Evolutionary conservation across 2,797 vertebrate species (phyloP), one percentile per base, ranked within the genome.

Genomic region (Neosilurus hyrtlii): DNA sequence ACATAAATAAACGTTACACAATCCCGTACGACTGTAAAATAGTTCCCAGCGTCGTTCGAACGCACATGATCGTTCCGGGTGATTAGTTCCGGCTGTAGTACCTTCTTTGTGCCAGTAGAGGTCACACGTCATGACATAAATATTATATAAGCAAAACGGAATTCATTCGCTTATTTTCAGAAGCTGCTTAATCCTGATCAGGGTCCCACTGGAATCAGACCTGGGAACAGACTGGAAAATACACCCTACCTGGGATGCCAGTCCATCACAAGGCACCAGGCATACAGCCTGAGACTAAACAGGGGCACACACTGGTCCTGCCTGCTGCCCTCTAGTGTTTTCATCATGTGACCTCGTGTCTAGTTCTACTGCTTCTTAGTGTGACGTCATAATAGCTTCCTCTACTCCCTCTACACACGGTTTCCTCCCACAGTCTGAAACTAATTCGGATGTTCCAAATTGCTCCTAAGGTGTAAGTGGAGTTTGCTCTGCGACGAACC

Each of bases 1-100:
- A 65, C 63, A 22, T 24, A 30, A 30, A 62, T 8, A 37, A 68
- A 65, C 4, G 75, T 75, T 71, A 70, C 68, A 82, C 59, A 11
- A 14, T 30, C 10, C 1, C 6, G 85, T 88, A 16, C 85, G 61
- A 9, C 82, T 35, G 24, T 3, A 43, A 88, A 85, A 66, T 67
- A 37, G 11, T 77, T 82, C 85, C 85, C 61, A 15, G 20, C 0
- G 26, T n/a, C 2, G 18, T 52, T 35, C 83, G 6, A 65, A 2
- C 51, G 15, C 9, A 5, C 0, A 26, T 7, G 3, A 70, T 79
- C 26, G 81, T 83, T 88, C 81, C 71, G 70, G 3, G 6, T 18
- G 43, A 72, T 26, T 16, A 4, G 74, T 79, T 71, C 49, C 66
- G 2, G 49, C 4, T 79, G 82, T 49, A 74, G 18, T 74, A 80